Evolutionary conservation across 2,888 invertebrate genomes (phyloP).

Genomic region (Machimus rusticus): DNA sequence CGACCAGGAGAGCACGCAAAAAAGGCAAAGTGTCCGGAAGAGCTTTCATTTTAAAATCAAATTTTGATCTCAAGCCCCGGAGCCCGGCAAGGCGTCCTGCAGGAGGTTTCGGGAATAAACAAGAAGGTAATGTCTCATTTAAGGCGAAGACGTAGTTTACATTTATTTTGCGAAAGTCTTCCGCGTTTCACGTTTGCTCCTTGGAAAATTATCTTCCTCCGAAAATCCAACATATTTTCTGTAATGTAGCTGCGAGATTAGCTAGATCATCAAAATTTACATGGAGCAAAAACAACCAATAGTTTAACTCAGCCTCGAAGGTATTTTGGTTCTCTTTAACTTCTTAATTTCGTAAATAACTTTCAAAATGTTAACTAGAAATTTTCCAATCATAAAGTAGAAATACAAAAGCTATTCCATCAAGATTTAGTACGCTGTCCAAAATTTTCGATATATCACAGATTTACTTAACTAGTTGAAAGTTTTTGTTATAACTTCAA

Average conservation of each 20-base stretch:
- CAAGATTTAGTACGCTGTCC: too few relatives aligned
- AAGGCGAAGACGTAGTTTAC: background rate
- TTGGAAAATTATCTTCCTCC: background rate
- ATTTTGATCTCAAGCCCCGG: conserved; percentile 28
- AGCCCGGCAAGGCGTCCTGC: background rate
- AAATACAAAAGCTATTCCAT: too few relatives aligned
- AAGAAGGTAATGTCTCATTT: background rate
- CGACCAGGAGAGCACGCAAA: background rate
- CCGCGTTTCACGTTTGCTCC: background rate
- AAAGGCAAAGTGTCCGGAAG: conserved; percentile 3
- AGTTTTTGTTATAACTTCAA: too few relatives aligned
- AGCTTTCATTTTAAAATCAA: conserved; percentile 35
- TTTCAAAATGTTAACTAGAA: too few relatives aligned
- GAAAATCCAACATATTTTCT: background rate
- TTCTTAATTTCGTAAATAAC: too few relatives aligned
- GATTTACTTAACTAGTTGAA: too few relatives aligned
- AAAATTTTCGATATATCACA: too few relatives aligned
- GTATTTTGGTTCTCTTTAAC: background rate
- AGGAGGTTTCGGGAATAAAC: background rate
- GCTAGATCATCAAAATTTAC: background rate
- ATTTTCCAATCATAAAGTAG: too few relatives aligned
- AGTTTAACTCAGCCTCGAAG: background rate
- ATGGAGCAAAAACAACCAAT: too few relatives aligned
- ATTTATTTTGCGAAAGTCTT: background rate
- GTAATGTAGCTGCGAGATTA: background rate